Percentiles rank a stretch among this genome's conserved stretches.
phyloP scores from a whole-genome alignment of 2,888 invertebrate species.

The Megastigmus dorsalis region DNA sequence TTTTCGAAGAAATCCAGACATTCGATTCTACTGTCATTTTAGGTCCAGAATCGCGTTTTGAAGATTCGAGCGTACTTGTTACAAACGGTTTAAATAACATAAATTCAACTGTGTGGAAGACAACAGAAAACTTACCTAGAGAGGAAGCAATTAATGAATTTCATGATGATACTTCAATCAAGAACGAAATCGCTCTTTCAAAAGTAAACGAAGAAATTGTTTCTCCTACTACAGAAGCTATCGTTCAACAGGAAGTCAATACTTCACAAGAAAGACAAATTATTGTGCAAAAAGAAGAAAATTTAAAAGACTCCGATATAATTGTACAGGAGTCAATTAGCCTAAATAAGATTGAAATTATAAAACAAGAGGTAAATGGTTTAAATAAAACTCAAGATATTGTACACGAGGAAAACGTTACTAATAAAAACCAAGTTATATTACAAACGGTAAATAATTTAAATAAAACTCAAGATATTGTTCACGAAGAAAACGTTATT shows the following conservation, averaged over 20 bases:
- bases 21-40: constrained; percentile 47
- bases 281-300: no score
- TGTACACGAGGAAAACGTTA: background rate
- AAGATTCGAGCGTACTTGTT: background rate
- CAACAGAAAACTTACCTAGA: background rate
- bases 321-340: no score
- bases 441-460: background rate
- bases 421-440: background rate
- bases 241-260: background rate
- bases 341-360: no score
- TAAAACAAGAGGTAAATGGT: no score
- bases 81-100: no score
- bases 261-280: no score
- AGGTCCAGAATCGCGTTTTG: constrained; percentile 16
- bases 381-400: background rate
- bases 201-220: background rate
- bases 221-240: background rate
- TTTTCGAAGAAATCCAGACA: constrained; percentile 2
- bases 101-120: no score
- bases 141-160: background rate
- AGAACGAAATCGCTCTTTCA: background rate
- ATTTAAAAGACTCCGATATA: no score
- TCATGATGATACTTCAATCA: background rate
- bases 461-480: background rate
- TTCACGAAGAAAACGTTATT: background rate